phyloP scores from a whole-genome alignment of 2,888 invertebrate genomes.

The Synanthedon vespiformis region DNA sequence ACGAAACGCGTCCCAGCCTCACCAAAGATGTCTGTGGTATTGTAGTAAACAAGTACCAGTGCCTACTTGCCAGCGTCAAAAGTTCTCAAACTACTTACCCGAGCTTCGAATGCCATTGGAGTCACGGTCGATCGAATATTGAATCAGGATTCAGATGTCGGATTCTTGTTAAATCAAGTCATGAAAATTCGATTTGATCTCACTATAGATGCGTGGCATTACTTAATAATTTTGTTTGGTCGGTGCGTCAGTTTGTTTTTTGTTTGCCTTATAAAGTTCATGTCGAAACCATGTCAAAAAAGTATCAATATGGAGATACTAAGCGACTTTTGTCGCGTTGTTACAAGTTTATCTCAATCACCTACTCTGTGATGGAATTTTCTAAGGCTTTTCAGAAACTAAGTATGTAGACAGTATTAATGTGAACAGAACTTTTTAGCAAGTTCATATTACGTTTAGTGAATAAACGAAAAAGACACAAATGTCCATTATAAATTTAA shows the following conservation, averaged over 20 bases:
- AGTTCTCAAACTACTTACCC: constrained; percentile 39
- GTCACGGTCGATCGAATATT: constrained; percentile 50
- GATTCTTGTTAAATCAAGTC: constrained; percentile 12
- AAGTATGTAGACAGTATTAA: too few relatives aligned
- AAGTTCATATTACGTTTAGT: too few relatives aligned
- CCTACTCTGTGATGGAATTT: too few relatives aligned
- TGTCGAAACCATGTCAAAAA: not conserved
- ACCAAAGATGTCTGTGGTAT: constrained; percentile 20
- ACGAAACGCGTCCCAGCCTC: constrained; percentile 14
- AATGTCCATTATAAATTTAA: constrained; percentile 54
- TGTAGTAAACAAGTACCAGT: constrained; percentile 20
- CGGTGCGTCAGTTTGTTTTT: not conserved
- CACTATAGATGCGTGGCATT: not conserved
- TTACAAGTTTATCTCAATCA: too few relatives aligned
- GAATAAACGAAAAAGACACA: not conserved
- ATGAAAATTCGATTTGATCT: constrained; percentile 8
- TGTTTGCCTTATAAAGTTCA: not conserved
- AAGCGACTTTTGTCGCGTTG: too few relatives aligned
- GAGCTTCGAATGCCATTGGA: constrained; percentile 38
- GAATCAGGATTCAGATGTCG: constrained; percentile 33
- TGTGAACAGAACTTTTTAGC: too few relatives aligned
- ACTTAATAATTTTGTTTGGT: not conserved
- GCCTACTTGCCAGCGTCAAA: constrained; percentile 32
- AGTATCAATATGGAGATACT: too few relatives aligned
- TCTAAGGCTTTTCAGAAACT: too few relatives aligned